Base-by-base conservation (phyloP, 1,140 invertebrate species). In the Euura lappo region DNA sequence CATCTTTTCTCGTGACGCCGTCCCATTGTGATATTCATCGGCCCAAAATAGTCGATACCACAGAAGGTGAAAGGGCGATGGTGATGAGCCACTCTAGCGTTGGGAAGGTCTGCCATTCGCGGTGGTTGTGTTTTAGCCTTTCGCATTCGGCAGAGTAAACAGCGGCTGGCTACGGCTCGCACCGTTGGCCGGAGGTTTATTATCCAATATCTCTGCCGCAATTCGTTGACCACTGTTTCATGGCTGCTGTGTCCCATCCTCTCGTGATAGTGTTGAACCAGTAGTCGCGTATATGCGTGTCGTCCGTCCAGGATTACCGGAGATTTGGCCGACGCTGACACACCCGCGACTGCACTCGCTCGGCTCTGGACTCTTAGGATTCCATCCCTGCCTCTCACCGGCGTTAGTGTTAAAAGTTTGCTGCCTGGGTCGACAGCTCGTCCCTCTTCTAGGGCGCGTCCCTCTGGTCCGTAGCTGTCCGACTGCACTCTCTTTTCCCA, bases 41-140 rank as follows among this genome's bases (percentile, higher is more conserved):
- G 80, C 2, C 80, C 78, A 71, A 78, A 80, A 45, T 77, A 84
- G 65, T 83, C 80, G 8, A 80, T 69, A 1, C 81, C 80, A 0
- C 71, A 72, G 44, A 76, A 75, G 28, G 73, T 75, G 67, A 83
- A 83, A 1, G 80, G 73, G 4, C 66, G 70, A 8, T 74, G 72
- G 0, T 64, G 67, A 7, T 74, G 77, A 0, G 11, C 45, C 13
- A 77, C 64, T 2, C 60, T 28, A n/a, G 65, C 64, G 28, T 45
- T 66, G 1, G 82, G 83, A 7, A 85, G 68, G 44, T 80, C 67
- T 4, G 77, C 80, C 80, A 83, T 84, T 8, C 79, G 6, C 67
- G 79, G 80, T 5, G 71, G n/a, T 42, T 65, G 69, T 43, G 72
- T 68, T 73, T 44, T 7, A 74, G 72, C 65, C 72, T 75, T 6